Conservation (phyloP, 2,797 vertebrate species). For the Sebastes iracundus region DNA sequence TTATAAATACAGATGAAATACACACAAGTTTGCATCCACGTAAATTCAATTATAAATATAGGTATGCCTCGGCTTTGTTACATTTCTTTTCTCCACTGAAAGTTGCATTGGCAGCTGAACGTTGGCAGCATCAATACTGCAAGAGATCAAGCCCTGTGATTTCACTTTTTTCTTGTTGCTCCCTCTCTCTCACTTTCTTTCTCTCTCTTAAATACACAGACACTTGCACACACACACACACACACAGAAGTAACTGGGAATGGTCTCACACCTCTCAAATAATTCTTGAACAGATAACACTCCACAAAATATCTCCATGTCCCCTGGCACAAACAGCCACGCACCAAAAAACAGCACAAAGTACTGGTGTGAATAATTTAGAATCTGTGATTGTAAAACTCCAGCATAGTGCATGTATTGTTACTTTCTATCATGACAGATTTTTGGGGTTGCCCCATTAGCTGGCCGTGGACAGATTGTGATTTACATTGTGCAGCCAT, state of each 20-base stretch:
- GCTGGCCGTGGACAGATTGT: conserved; percentile 67
- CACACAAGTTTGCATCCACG: background rate
- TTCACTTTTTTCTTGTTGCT: conserved; percentile 17
- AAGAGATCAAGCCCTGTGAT: conserved; percentile 41
- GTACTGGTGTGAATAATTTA: conserved; percentile 72
- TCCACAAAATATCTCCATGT: conserved; percentile 51
- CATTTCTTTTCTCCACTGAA: conserved; percentile 22
- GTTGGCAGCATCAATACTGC: conserved; percentile 28
- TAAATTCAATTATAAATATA: conserved; percentile 5
- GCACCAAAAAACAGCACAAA: conserved; percentile 64
- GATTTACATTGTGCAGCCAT: conserved; percentile 75
- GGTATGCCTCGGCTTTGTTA: background rate
- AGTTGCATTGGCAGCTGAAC: conserved; percentile 33
- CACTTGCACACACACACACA: background rate
- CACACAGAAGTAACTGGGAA: conserved; percentile 6
- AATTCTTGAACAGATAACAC: conserved; percentile 37
- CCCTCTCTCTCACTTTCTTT: background rate
- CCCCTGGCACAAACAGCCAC: conserved; percentile 53
- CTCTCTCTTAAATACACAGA: conserved; percentile 5
- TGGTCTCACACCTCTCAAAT: conserved; percentile 43
- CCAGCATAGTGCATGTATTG: conserved; percentile 36
- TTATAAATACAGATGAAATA: background rate
- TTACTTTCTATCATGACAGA: conserved; percentile 63
- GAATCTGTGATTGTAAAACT: conserved; percentile 65
- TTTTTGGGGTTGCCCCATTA: conserved; percentile 69